These are phyloP conservation scores for Tipula vernalis DNA, from an alignment of 2,888 invertebrate genomes.

Conservation along the genomic window DNA sequence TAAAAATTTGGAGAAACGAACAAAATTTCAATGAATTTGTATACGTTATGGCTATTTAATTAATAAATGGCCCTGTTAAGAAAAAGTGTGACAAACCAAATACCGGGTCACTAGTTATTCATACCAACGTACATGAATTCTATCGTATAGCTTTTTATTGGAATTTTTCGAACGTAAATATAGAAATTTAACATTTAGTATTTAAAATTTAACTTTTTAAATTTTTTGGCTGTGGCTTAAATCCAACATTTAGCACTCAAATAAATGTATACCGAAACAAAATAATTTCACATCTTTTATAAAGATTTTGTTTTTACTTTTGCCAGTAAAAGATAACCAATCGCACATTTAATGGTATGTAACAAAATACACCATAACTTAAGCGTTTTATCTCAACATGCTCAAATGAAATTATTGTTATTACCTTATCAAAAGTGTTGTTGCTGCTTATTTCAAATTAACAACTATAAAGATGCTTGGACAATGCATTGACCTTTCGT, in stretches of 20 bases:
- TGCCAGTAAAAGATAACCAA: neutral
- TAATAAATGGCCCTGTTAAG: no score
- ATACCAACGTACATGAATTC: no score
- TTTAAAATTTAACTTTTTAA: no score
- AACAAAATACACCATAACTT: neutral
- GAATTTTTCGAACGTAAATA: no score
- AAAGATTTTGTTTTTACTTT: neutral
- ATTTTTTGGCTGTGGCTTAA: no score
- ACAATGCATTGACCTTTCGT: neutral
- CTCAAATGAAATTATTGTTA: neutral
- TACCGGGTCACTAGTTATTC: no score
- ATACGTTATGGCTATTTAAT: no score
- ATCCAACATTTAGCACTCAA: neutral
- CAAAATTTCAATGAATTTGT: no score
- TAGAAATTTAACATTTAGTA: no score
- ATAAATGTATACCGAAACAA: neutral
- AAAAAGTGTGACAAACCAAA: no score
- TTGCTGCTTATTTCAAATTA: neutral
- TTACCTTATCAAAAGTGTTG: neutral
- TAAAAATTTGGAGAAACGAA: no score
- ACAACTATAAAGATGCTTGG: neutral
- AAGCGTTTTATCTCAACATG: neutral
- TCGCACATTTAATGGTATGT: neutral
- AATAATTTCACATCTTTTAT: neutral
- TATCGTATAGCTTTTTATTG: no score